A percentile compares a stretch with the other conserved stretches of the same genome.
These are phyloP conservation scores for Scaptodrosophila lebanonensis DNA, from an alignment of 1,140 invertebrate species.

Conservation along the genomic window DNA sequence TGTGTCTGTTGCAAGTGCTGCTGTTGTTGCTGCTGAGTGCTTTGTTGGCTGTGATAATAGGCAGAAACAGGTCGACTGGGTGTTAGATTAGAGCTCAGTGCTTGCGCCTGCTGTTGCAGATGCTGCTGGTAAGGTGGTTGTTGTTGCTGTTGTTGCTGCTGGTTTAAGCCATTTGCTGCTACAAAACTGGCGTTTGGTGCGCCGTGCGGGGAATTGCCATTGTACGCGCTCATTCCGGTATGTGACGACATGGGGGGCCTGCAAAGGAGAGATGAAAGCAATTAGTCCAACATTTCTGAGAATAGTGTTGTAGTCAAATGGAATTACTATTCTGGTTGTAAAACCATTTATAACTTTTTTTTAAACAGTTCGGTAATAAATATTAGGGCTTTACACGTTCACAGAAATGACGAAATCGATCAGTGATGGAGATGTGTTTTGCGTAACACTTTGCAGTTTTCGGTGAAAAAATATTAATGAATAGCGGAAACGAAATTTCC, in stretches of 20 bases:
- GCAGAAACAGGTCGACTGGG: conserved; percentile 67
- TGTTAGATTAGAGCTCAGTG: conserved; percentile 47
- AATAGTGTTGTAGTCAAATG: conserved; percentile 1
- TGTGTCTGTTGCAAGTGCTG: conserved; percentile 40
- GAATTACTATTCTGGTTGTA: too few species aligned
- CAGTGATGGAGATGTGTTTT: too few species aligned
- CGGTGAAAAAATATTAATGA: too few species aligned
- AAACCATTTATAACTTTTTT: too few species aligned
- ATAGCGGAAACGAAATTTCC: too few species aligned
- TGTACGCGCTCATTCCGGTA: conserved; percentile 71
- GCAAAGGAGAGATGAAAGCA: conserved; percentile 13
- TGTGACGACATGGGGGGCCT: conserved; percentile 59
- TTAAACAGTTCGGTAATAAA: too few species aligned
- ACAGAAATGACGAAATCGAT: too few species aligned
- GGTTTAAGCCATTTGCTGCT: conserved; percentile 38
- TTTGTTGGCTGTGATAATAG: conserved; percentile 67
- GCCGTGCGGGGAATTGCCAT: conserved; percentile 74
- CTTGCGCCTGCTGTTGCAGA: conserved; percentile 47
- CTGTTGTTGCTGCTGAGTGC: conserved; percentile 51
- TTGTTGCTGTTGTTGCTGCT: conserved; percentile 46
- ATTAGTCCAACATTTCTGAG: background rate
- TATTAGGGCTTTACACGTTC: too few species aligned
- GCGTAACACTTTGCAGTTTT: too few species aligned
- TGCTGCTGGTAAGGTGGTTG: conserved; percentile 49
- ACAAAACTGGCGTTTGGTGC: conserved; percentile 45